Percentiles rank a stretch among this genome's conserved stretches.
These are phyloP conservation scores for Syngnathus rostellatus DNA, from an alignment of 2,797 vertebrate species.

Conservation along the genomic window DNA sequence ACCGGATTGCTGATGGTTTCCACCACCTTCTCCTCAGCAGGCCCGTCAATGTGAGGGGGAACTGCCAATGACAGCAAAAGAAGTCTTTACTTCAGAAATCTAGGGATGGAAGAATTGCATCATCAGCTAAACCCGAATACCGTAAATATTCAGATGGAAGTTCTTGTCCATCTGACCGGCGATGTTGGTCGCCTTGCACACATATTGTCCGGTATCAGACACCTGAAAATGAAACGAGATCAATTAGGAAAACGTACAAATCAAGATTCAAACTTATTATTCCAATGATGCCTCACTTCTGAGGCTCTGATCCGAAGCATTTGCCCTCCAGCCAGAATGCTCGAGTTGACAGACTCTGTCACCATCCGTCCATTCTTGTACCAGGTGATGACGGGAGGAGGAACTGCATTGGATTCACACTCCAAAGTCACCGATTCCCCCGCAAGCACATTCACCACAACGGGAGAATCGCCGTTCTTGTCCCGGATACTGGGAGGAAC, in stretches of 20 bases:
- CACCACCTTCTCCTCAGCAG: constrained; percentile 68
- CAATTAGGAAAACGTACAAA: not conserved
- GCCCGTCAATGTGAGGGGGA: constrained; percentile 83
- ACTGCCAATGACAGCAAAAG: constrained; percentile 60
- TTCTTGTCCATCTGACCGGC: constrained; percentile 91
- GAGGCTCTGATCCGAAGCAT: constrained; percentile 72
- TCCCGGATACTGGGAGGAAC: constrained; percentile 92
- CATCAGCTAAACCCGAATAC: constrained; percentile 55
- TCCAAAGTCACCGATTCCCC: constrained; percentile 72
- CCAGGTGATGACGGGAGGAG: constrained; percentile 86
- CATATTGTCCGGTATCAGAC: constrained; percentile 91
- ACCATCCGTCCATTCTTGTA: constrained; percentile 82
- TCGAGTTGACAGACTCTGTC: constrained; percentile 67
- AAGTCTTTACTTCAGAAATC: not conserved
- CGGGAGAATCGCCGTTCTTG: constrained; percentile 67
- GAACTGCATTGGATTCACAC: constrained; percentile 88
- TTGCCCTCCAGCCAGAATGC: constrained; percentile 70
- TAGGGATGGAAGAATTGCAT: not conserved
- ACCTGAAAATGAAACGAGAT: constrained; percentile 70
- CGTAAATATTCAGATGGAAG: constrained; percentile 90
- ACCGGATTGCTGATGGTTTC: constrained; percentile 84
- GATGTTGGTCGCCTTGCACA: constrained; percentile 90
- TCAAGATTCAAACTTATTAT: not conserved
- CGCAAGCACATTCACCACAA: constrained; percentile 73
- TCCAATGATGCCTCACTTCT: constrained; percentile 68